phyloP scores from a whole-genome alignment of 2,797 vertebrate genomes.

The Fringilla coelebs region DNA sequence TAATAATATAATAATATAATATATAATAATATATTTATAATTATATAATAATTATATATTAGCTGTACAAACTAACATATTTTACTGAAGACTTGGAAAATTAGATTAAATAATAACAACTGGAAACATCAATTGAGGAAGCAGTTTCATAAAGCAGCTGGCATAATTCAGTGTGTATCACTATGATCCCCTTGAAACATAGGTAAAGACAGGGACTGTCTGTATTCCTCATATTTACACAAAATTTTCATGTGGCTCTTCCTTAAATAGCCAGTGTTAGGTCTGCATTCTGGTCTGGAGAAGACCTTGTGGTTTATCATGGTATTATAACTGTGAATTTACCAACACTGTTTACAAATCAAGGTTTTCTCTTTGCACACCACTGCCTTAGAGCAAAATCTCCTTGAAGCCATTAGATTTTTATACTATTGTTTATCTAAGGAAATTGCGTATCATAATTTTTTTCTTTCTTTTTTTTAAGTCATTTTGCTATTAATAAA shows the following conservation, averaged over 20 bases:
- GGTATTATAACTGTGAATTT: background rate
- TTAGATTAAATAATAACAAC: background rate
- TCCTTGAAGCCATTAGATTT: background rate
- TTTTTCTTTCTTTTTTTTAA: background rate
- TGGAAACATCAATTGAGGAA: background rate
- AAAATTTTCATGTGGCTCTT: background rate
- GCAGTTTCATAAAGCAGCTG: background rate
- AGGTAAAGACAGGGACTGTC: background rate
- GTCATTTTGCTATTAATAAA: background rate
- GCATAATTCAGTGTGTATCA: background rate
- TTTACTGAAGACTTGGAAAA: background rate
- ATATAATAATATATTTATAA: no score
- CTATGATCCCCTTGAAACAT: background rate
- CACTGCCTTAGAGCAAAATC: rapidly evolving
- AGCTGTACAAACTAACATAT: background rate
- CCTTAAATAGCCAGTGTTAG: background rate
- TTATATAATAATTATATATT: no score
- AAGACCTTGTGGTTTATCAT: background rate
- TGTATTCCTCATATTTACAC: background rate
- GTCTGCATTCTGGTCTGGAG: background rate
- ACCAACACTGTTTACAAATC: background rate
- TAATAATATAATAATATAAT: no score
- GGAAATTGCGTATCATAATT: background rate
- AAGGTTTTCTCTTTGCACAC: background rate
- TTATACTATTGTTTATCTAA: background rate